Evolutionary conservation across 2,797 vertebrate species (phyloP).

Genomic region (Cryptoblepharus egeriae): DNA sequence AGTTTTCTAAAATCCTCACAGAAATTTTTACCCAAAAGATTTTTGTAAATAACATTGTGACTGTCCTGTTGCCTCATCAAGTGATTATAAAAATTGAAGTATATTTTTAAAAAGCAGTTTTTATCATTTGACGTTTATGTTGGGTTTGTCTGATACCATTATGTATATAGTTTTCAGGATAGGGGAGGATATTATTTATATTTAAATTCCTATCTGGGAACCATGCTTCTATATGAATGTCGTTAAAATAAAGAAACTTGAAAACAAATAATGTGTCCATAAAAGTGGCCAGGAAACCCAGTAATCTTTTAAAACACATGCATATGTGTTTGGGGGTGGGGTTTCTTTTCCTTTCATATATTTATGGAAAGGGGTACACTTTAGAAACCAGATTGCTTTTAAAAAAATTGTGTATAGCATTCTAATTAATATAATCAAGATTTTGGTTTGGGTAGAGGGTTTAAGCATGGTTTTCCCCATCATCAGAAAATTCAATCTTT

Average conservation of each 20-base stretch:
- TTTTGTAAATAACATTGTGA: neutral
- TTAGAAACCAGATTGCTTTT: neutral
- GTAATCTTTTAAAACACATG: neutral
- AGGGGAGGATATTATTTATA: neutral
- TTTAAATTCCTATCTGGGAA: neutral
- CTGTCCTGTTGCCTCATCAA: neutral
- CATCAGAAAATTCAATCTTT: constrained; percentile 14
- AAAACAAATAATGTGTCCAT: neutral
- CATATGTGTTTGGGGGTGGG: too few relatives aligned
- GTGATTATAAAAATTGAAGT: neutral
- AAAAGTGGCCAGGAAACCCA: neutral
- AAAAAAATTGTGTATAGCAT: constrained; percentile 20
- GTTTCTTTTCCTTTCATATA: neutral
- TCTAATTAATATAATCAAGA: constrained; percentile 25
- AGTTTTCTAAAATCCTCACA: neutral
- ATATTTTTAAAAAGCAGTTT: neutral
- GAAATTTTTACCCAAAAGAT: neutral
- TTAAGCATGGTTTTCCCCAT: constrained; percentile 28
- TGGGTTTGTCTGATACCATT: accelerated
- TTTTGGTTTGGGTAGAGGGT: constrained; percentile 27
- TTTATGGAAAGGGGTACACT: constrained; percentile 8
- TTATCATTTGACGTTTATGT: neutral
- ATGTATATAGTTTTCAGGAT: neutral
- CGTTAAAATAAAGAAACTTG: too few relatives aligned
- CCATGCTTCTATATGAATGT: neutral